Conservation (phyloP, 2,797 vertebrate species). For the Lithobates pipiens region DNA sequence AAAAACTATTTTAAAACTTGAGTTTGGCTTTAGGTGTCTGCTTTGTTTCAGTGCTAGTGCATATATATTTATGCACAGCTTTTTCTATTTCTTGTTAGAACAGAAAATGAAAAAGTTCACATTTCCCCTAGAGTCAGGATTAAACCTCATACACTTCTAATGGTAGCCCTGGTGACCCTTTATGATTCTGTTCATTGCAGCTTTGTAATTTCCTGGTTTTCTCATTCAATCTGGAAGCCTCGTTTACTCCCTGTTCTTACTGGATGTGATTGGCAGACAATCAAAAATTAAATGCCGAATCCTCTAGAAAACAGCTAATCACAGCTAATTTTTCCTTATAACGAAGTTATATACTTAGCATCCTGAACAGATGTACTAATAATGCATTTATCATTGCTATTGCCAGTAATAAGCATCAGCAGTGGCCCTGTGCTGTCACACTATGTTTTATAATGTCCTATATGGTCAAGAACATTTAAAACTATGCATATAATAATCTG, state of each 20-base stretch:
- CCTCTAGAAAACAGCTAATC: conserved; percentile 32
- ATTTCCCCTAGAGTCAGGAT: conserved; percentile 1
- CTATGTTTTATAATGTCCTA: background rate
- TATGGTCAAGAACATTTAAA: background rate
- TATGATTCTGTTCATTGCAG: conserved; percentile 6
- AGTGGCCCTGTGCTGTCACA: conserved; percentile 22
- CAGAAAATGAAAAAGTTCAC: background rate
- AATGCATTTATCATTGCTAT: conserved; percentile 49
- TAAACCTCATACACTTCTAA: conserved; percentile 1
- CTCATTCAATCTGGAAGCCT: conserved; percentile 25
- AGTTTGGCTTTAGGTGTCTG: background rate
- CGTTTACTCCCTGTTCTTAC: conserved; percentile 30
- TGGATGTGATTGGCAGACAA: conserved; percentile 46
- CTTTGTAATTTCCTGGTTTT: conserved; percentile 24
- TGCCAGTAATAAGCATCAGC: conserved; percentile 35
- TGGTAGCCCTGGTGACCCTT: conserved; percentile 9
- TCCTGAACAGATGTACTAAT: conserved; percentile 53
- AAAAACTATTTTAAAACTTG: background rate
- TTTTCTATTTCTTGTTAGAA: conserved; percentile 5
- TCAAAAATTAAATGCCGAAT: conserved; percentile 37
- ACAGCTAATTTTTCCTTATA: conserved; percentile 28
- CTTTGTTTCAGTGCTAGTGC: background rate
- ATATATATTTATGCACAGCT: background rate
- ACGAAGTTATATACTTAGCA: conserved; percentile 35
- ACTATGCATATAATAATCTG: background rate